A percentile compares a stretch with the other conserved stretches of the same genome.
These are phyloP conservation scores for Pimephales promelas DNA, from an alignment of 2,113 vertebrate genomes.

Conservation along the genomic window DNA sequence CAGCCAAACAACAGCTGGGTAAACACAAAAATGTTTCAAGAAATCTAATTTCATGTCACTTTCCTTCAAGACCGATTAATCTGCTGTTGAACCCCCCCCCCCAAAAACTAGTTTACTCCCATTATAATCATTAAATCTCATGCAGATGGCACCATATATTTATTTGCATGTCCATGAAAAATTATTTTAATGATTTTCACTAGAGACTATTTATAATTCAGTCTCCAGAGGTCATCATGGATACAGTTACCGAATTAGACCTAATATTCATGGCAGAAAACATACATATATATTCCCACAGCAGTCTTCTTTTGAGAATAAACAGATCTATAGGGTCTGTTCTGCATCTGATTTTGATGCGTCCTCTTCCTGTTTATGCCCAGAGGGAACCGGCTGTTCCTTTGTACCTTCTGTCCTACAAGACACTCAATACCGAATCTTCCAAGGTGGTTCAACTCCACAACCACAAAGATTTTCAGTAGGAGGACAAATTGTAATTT, in stretches of 20 bases:
- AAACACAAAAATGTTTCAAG: background rate
- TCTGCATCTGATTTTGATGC: background rate
- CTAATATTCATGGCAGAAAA: background rate
- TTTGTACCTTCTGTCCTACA: background rate
- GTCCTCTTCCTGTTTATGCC: slow-evolving; percentile 12
- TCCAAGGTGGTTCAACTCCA: background rate
- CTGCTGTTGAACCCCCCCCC: background rate
- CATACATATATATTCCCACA: background rate
- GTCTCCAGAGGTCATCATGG: background rate
- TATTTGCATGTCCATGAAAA: background rate
- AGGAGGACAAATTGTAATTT: background rate
- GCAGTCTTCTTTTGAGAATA: background rate
- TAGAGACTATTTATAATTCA: background rate
- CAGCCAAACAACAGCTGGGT: background rate
- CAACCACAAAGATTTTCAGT: background rate
- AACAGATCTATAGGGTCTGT: background rate
- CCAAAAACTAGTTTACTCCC: background rate
- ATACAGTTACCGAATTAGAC: background rate
- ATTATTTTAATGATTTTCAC: background rate
- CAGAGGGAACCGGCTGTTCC: background rate
- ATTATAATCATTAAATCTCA: background rate
- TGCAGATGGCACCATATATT: background rate
- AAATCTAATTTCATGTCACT: background rate
- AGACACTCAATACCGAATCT: background rate
- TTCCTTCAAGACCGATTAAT: background rate